These are phyloP conservation scores for Amblyraja radiata DNA, from an alignment of 2,797 vertebrate species.

Conservation along the genomic window DNA sequence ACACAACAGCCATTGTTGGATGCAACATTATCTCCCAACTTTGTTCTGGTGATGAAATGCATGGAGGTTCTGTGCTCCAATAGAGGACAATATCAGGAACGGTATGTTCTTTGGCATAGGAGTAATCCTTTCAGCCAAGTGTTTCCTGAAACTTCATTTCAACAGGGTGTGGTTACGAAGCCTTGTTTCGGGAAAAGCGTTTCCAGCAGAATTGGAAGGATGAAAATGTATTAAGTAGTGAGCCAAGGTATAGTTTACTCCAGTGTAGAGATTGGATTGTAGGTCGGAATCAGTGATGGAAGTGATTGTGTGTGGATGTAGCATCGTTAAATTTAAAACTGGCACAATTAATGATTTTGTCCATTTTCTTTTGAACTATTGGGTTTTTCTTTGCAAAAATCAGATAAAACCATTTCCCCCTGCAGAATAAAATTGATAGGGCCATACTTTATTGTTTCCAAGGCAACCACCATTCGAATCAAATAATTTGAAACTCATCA, in stretches of 20 bases:
- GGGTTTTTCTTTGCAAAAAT: neutral
- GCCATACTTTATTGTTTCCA: neutral
- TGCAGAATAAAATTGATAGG: no score
- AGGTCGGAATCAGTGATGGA: neutral
- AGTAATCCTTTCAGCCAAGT: neutral
- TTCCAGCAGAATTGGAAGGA: neutral
- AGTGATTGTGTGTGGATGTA: neutral
- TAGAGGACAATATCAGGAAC: neutral
- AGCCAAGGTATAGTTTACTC: neutral
- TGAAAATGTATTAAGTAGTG: neutral
- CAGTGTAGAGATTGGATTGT: no score
- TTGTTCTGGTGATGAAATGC: neutral
- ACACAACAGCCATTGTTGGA: no score
- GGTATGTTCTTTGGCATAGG: neutral
- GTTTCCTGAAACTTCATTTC: neutral
- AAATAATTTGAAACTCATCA: neutral
- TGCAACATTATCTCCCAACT: neutral
- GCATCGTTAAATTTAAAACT: neutral
- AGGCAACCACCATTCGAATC: neutral
- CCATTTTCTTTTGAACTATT: neutral
- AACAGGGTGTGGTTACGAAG: neutral
- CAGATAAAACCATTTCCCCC: no score
- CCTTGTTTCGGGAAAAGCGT: neutral
- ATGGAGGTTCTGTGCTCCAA: neutral
- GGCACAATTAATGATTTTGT: neutral